Evolutionary conservation across 2,797 vertebrate genomes (phyloP).

Genomic region (Pipistrellus pygmaeus): DNA sequence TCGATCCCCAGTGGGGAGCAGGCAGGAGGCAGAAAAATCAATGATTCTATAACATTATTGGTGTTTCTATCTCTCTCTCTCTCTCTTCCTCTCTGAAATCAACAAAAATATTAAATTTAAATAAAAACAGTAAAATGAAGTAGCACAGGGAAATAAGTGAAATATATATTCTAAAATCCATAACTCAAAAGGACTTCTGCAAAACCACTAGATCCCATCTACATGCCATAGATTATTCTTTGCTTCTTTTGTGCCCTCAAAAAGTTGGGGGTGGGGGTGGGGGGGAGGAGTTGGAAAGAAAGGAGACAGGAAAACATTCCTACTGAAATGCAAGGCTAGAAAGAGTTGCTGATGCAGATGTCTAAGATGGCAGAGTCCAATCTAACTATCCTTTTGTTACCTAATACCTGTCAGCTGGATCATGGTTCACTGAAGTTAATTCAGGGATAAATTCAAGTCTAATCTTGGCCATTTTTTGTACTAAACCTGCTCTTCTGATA

Average conservation of each 20-base stretch:
- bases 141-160: neutral
- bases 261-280: neutral
- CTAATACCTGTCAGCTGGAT: neutral
- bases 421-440: neutral
- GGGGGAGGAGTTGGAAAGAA: too few relatives aligned
- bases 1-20: too few relatives aligned
- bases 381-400: neutral
- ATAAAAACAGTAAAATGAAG: neutral
- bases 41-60: too few relatives aligned
- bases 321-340: slow-evolving; percentile 20
- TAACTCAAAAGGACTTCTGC: neutral
- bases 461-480: neutral
- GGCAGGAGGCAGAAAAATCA: too few relatives aligned
- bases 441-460: slow-evolving; percentile 25
- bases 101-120: too few relatives aligned
- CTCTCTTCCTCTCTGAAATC: too few relatives aligned
- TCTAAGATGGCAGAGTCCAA: neutral
- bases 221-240: neutral
- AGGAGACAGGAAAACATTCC: neutral
- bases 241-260: neutral
- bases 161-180: neutral
- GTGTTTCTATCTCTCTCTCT: too few relatives aligned
- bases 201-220: neutral
- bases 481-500: slow-evolving; percentile 16
- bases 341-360: slow-evolving; percentile 11